Evolutionary conservation across 2,797 vertebrate genomes (phyloP).

Genomic region (Hemitrygon akajei): DNA sequence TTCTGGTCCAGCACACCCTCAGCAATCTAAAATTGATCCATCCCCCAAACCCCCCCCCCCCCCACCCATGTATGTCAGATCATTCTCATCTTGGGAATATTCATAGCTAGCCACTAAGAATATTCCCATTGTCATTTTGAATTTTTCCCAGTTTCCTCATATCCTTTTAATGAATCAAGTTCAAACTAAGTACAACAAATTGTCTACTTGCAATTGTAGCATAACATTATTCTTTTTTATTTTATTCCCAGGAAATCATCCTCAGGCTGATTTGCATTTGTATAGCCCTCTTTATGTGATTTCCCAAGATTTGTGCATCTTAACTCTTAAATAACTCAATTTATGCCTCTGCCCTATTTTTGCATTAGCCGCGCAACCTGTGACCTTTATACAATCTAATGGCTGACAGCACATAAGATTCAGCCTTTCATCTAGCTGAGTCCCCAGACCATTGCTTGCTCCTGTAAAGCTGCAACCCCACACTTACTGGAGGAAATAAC

Average conservation of each 20-base stretch:
- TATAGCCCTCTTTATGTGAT: neutral
- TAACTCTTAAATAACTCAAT: neutral
- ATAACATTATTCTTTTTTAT: neutral
- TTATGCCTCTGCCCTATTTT: neutral
- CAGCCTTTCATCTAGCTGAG: neutral
- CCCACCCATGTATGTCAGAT: neutral
- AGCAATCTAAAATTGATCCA: neutral
- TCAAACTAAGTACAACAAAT: no score
- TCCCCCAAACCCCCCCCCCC: neutral
- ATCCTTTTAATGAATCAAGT: no score
- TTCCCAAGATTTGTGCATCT: neutral
- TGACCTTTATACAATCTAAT: neutral
- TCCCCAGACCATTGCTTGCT: neutral
- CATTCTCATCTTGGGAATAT: neutral
- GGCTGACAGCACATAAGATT: neutral
- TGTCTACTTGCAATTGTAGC: neutral
- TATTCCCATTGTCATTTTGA: neutral
- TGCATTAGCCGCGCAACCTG: neutral
- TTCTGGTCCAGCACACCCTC: no score
- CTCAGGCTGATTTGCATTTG: neutral
- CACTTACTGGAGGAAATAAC: neutral
- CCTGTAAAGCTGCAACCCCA: neutral
- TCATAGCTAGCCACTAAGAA: neutral
- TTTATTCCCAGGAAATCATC: neutral
- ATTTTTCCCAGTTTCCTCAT: neutral